These are phyloP conservation scores for Brachionus rubens DNA, from an alignment of 1,140 invertebrate species.

Conservation along the genomic window DNA sequence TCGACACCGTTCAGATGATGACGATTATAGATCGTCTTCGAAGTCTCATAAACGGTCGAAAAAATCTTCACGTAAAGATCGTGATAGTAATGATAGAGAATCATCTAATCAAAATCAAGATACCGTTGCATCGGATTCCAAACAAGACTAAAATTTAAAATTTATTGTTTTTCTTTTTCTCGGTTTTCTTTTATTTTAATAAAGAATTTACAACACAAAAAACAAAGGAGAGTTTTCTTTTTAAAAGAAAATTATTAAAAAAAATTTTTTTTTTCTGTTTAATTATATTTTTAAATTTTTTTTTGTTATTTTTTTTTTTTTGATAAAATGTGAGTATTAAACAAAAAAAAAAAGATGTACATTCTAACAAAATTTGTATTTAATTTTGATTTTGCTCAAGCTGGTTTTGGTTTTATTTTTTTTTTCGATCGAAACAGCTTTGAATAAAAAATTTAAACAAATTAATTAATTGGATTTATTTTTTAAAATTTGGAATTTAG, in stretches of 20 bases:
- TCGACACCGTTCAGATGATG: conserved; percentile 36
- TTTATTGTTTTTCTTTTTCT: no score
- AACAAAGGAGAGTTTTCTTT: conserved; percentile 15
- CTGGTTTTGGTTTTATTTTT: conserved; percentile 24
- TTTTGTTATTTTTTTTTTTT: conserved; percentile 26
- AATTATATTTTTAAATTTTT: not conserved
- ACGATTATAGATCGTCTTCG: conserved; percentile 32
- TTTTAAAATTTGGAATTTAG: no score
- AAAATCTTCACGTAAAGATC: conserved; percentile 43
- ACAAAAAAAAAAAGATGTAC: no score
- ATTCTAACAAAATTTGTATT: conserved; percentile 31
- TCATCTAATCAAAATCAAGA: conserved; percentile 32
- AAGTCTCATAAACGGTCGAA: conserved; percentile 26
- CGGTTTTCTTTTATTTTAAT: no score
- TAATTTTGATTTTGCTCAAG: no score
- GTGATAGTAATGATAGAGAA: conserved; percentile 45
- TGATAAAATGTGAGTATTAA: conserved; percentile 21
- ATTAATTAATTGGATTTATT: no score
- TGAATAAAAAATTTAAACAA: no score
- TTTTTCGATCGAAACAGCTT: no score
- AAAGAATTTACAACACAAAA: not conserved
- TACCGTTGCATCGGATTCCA: not conserved
- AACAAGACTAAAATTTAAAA: conserved; percentile 36
- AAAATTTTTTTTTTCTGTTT: no score
- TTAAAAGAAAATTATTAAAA: conserved; percentile 37